phyloP scores from a whole-genome alignment of 2,113 vertebrate genomes.

The Butorides virescens region DNA sequence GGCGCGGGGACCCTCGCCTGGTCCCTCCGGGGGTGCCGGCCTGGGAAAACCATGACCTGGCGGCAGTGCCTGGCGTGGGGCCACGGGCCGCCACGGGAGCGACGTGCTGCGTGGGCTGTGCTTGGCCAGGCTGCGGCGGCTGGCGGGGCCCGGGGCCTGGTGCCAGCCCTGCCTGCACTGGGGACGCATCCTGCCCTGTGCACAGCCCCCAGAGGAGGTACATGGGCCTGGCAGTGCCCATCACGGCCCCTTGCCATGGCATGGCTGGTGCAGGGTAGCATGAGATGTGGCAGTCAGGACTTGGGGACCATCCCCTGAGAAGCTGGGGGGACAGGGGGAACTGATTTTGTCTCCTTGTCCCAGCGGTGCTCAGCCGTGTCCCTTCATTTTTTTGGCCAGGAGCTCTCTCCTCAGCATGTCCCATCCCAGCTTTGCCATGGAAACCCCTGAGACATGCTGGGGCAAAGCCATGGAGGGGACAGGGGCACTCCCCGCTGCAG shows the following conservation, averaged over 20 bases:
- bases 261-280: neutral
- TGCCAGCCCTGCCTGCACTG: neutral
- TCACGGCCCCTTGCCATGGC: no score
- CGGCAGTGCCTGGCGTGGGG: neutral
- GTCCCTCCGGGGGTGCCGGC: neutral
- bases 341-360: neutral
- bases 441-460: neutral
- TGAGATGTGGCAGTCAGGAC: accelerated
- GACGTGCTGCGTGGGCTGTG: neutral
- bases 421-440: neutral
- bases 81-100: neutral
- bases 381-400: neutral
- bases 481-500: neutral
- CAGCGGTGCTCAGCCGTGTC: accelerated
- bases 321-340: neutral
- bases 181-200: neutral
- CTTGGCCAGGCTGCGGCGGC: neutral
- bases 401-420: neutral
- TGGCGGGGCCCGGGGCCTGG: neutral
- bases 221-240: neutral
- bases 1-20: neutral
- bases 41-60: slow-evolving; percentile 53
- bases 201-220: neutral
- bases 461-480: neutral
- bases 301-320: neutral